A percentile compares a stretch with the other conserved stretches of the same genome.
These are phyloP conservation scores for Magallana nippona DNA, from an alignment of 2,888 invertebrate genomes.

Conservation along the genomic window DNA sequence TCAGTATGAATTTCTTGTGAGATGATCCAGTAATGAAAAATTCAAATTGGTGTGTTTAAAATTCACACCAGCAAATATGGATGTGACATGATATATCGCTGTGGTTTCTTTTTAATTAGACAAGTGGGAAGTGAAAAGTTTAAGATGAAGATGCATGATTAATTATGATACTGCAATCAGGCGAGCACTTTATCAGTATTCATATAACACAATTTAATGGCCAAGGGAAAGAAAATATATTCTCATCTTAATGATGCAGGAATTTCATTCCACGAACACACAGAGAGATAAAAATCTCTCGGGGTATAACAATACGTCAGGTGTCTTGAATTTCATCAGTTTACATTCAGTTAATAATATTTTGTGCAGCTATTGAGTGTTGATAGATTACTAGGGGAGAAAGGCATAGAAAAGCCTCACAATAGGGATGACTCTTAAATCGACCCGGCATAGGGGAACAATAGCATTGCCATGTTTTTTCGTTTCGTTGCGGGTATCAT, in stretches of 20 bases:
- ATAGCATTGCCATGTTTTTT: constrained; percentile 24
- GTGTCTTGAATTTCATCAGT: constrained; percentile 18
- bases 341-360: constrained; percentile 20
- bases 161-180: constrained; percentile 26
- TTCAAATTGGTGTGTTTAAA: constrained; percentile 12
- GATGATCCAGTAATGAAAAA: constrained; percentile 17
- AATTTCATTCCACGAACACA: constrained; percentile 23
- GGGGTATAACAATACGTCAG: not conserved
- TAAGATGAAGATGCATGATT: constrained; percentile 32
- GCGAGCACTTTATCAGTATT: constrained; percentile 18
- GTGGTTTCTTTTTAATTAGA: constrained; percentile 25
- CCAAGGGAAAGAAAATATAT: constrained; percentile 22
- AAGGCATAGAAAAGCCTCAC: constrained; percentile 3
- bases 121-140: constrained; percentile 24
- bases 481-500: constrained; percentile 14
- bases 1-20: constrained; percentile 3
- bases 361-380: constrained; percentile 26
- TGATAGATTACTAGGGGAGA: constrained; percentile 23
- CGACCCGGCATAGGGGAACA: not conserved
- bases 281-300: constrained; percentile 21
- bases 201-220: constrained; percentile 23
- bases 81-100: constrained; percentile 11
- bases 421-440: not conserved
- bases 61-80: constrained; percentile 26
- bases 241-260: constrained; percentile 24